A percentile compares a stretch with the other conserved stretches of the same genome.
Evolutionary conservation across 2,797 vertebrate species (phyloP).

Genomic region (Poeciliopsis infans): DNA sequence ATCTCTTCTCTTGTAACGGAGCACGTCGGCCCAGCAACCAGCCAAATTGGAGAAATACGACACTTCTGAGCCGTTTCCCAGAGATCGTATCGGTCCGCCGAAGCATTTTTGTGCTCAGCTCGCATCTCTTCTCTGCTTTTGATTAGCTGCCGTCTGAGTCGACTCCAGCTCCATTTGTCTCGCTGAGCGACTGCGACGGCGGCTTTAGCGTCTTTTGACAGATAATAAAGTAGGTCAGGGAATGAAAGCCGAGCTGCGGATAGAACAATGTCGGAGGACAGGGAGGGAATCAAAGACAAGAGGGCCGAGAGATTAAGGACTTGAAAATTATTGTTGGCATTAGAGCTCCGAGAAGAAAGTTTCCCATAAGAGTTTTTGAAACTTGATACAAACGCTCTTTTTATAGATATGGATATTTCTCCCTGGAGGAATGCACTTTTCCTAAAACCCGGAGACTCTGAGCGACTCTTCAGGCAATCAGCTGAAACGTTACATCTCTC

Average conservation of each 20-base stretch:
- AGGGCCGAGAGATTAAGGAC: conserved; percentile 10
- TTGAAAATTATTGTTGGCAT: not conserved
- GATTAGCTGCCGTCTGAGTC: conserved; percentile 37
- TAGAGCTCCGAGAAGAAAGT: conserved; percentile 5
- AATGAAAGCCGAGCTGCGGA: conserved; percentile 58
- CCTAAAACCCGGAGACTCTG: not conserved
- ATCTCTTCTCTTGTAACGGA: conserved; percentile 36
- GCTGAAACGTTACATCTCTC: conserved; percentile 23
- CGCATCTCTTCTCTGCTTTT: conserved; percentile 53
- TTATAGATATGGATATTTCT: not conserved
- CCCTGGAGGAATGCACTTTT: not conserved
- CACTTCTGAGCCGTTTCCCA: conserved; percentile 44
- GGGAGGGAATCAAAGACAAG: conserved; percentile 24
- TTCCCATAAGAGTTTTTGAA: conserved; percentile 1
- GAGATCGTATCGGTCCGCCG: conserved; percentile 45
- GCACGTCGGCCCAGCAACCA: conserved; percentile 38
- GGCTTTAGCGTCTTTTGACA: conserved; percentile 44
- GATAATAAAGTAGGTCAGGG: conserved; percentile 65
- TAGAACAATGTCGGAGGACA: conserved; percentile 52
- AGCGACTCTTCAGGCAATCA: conserved; percentile 20
- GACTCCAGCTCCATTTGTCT: conserved; percentile 44
- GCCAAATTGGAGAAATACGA: conserved; percentile 51
- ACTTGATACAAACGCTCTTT: not conserved
- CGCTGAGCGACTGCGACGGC: conserved; percentile 42
- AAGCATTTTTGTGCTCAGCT: conserved; percentile 49